A percentile compares a stretch with the other conserved stretches of the same genome.
These are phyloP conservation scores for Trachythela sp. DNA, from an alignment of 64 coral and sea anemone genomes.

Conservation along the genomic window DNA sequence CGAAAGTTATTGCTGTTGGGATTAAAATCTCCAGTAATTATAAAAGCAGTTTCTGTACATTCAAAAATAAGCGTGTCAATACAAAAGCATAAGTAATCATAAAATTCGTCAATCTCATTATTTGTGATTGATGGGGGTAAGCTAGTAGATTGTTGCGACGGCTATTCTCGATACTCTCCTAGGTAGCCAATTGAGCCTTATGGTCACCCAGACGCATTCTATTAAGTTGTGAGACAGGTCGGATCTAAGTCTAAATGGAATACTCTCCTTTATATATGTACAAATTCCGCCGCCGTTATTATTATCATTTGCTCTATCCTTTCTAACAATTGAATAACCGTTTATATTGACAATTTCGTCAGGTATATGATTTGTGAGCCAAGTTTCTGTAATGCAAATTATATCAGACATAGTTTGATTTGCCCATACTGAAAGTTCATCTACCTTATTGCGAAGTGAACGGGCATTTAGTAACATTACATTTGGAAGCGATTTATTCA, in stretches of 20 bases:
- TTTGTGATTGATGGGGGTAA: neutral
- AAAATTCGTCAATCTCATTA: neutral
- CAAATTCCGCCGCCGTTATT: neutral
- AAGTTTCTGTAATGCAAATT: constrained; percentile 1
- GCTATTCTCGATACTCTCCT: neutral
- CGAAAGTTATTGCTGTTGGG: constrained; percentile 9
- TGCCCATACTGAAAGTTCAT: neutral
- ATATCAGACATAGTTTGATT: neutral
- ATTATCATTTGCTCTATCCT: constrained; percentile 18
- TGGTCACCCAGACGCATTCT: too few relatives aligned
- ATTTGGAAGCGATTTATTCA: constrained; percentile 12
- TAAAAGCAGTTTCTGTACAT: neutral
- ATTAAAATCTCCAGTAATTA: neutral
- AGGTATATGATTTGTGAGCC: neutral
- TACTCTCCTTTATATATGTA: neutral
- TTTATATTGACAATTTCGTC: neutral
- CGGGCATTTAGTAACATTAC: neutral
- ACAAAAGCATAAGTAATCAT: neutral
- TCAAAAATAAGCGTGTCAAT: neutral
- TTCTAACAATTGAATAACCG: constrained; percentile 15
- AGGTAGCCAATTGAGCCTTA: neutral
- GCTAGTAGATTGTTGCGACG: neutral
- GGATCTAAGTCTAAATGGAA: too few relatives aligned
- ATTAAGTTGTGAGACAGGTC: neutral
- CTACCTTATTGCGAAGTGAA: neutral